A percentile compares a stretch with the other conserved stretches of the same genome.
Conservation (phyloP, 2,113 vertebrate genomes). For the Periophthalmus modestus region DNA sequence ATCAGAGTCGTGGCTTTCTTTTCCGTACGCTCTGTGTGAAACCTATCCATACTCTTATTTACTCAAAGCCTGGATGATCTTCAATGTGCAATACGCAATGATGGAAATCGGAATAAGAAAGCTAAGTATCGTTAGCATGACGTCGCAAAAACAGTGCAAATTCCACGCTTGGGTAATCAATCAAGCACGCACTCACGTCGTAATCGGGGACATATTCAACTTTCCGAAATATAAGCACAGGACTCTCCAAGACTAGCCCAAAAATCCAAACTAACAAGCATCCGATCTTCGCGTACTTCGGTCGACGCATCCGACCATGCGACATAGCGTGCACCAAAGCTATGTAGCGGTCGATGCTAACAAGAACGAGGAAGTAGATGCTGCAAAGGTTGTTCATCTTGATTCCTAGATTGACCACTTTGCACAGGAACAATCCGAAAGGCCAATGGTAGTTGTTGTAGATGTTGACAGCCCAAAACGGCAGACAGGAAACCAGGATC, state of each 20-base stretch:
- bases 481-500: constrained; percentile 82
- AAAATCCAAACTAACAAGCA: constrained; percentile 85
- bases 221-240: constrained; percentile 76
- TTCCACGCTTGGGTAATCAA: constrained; percentile 69
- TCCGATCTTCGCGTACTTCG: constrained; percentile 83
- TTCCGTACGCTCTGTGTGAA: constrained; percentile 85
- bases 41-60: constrained; percentile 75
- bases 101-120: constrained; percentile 85
- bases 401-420: constrained; percentile 79
- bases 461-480: constrained; percentile 91
- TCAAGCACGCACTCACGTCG: constrained; percentile 76
- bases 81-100: constrained; percentile 83
- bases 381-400: constrained; percentile 86
- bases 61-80: constrained; percentile 81
- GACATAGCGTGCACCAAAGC: constrained; percentile 92
- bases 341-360: constrained; percentile 91
- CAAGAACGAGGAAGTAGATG: constrained; percentile 87
- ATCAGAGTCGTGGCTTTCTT: constrained; percentile 85
- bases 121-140: constrained; percentile 78
- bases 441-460: constrained; percentile 83
- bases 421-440: constrained; percentile 86
- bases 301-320: constrained; percentile 82
- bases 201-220: constrained; percentile 48
- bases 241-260: constrained; percentile 79
- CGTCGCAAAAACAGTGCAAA: constrained; percentile 73